A percentile compares a stretch with the other conserved stretches of the same genome.
These are phyloP conservation scores for Turdus rufiventris DNA, from an alignment of 2,113 vertebrate genomes.

Conservation along the genomic window DNA sequence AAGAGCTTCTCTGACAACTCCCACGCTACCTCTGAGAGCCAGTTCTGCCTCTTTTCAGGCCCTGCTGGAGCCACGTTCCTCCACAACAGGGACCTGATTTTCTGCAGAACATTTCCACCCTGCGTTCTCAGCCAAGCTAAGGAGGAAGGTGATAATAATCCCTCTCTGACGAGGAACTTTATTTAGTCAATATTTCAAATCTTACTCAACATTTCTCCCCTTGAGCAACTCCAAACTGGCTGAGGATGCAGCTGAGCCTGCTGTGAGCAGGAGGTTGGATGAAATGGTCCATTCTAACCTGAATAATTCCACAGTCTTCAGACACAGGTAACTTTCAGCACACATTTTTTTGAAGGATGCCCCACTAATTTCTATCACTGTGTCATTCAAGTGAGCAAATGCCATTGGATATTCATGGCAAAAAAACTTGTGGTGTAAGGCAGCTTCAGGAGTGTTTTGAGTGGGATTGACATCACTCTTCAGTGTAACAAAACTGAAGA, in stretches of 20 bases:
- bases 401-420: background rate
- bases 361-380: background rate
- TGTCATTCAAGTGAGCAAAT: background rate
- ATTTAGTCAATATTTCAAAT: background rate
- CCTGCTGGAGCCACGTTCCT: background rate
- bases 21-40: background rate
- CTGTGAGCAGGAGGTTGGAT: background rate
- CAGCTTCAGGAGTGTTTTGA: background rate
- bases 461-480: background rate
- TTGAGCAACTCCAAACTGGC: background rate
- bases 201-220: background rate
- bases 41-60: background rate
- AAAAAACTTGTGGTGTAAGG: rapidly evolving
- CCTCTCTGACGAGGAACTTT: background rate
- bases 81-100: background rate
- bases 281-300: background rate
- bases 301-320: rapidly evolving
- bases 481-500: background rate
- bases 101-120: background rate
- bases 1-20: background rate
- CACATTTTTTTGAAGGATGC: background rate
- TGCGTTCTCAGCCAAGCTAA: background rate
- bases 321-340: background rate
- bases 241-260: background rate
- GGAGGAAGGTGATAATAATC: background rate